Base-by-base conservation (phyloP, 2,888 invertebrate genomes). In the Temnothorax unifasciatus region DNA sequence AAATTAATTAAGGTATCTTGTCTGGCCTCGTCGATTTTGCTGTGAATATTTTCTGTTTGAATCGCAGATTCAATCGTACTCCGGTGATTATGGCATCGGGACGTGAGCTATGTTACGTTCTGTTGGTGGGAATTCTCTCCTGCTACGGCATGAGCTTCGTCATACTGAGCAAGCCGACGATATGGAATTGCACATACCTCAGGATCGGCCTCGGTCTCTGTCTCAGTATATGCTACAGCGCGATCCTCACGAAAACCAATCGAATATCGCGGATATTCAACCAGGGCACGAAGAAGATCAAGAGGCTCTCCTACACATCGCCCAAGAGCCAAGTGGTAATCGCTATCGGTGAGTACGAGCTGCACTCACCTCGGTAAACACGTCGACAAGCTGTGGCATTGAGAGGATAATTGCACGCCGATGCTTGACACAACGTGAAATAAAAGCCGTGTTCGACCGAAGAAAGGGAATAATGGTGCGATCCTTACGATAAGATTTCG, bases 61-160 rank as follows among this genome's bases (percentile, higher is more conserved):
- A 21, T 64, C 69, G 15, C 88, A 95, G 95, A 83, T 95, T 93
- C 89, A 95, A 95, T 88, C 95, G 95, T 69, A 97, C 97, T 0
- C 97, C 97, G 0, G 96, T 97, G 52, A 97, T 97, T 85, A 97
- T 97, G 96, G 97, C 97, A 2, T 97, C 97, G 0, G 97, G 97
- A 0, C 95, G 97, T 15, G 97, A 97, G 92, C 95, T 98, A 11
- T 97, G 97, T 94, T 97, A 97, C 93, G 96, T 97, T 18, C 96
- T 98, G 52, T 95, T 97, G n/a, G 95, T 95, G 82, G 97, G 97
- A 15, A 96, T 97, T 86, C 94, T 97, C 34, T 95, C 96, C 74
- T 97, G 97, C 91, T 97, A 97, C 93, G 95, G 96, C 64, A 97
- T 97, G 94, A 97, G 97, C 8, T 97, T 97, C 92, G 95, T 97